Evolutionary conservation across 1,140 invertebrate genomes (phyloP).

Genomic region (Drosophila subpulchrella): DNA sequence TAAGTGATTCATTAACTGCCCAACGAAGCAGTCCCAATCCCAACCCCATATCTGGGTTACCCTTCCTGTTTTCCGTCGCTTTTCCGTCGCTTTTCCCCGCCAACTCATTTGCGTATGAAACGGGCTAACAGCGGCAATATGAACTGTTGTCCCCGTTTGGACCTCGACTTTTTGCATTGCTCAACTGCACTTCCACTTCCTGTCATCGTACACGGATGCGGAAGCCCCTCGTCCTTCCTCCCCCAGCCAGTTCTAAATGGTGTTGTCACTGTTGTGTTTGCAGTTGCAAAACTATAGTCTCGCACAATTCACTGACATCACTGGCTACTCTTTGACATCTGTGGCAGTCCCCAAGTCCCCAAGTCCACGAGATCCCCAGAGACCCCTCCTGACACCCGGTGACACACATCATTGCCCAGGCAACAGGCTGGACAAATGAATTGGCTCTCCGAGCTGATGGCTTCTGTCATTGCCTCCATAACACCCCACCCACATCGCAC

Average conservation of each 20-base stretch:
- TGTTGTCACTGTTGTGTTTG: constrained; percentile 66
- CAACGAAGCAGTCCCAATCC: constrained; percentile 31
- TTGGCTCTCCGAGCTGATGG: constrained; percentile 37
- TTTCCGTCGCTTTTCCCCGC: not conserved
- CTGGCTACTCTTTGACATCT: constrained; percentile 13
- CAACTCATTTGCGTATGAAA: constrained; percentile 52
- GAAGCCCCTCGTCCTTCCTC: constrained; percentile 9
- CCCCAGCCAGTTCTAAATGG: constrained; percentile 20
- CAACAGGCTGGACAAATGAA: constrained; percentile 66
- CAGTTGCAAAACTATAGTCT: constrained; percentile 64
- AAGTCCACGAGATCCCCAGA: not conserved
- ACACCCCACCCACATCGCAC: not conserved
- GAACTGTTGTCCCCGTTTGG: constrained; percentile 20
- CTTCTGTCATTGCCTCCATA: constrained; percentile 32
- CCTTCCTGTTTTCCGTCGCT: not conserved
- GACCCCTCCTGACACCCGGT: constrained; percentile 26
- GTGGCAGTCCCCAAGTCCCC: not conserved
- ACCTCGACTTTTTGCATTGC: constrained; percentile 46
- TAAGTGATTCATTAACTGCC: constrained; percentile 79
- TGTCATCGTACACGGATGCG: constrained; percentile 26
- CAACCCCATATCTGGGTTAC: constrained; percentile 1
- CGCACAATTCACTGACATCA: constrained; percentile 59
- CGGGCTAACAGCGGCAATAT: constrained; percentile 45
- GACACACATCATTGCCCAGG: constrained; percentile 32
- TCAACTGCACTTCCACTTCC: constrained; percentile 65